phyloP scores from a whole-genome alignment of 2,113 vertebrate species.

The Microcebus murinus region DNA sequence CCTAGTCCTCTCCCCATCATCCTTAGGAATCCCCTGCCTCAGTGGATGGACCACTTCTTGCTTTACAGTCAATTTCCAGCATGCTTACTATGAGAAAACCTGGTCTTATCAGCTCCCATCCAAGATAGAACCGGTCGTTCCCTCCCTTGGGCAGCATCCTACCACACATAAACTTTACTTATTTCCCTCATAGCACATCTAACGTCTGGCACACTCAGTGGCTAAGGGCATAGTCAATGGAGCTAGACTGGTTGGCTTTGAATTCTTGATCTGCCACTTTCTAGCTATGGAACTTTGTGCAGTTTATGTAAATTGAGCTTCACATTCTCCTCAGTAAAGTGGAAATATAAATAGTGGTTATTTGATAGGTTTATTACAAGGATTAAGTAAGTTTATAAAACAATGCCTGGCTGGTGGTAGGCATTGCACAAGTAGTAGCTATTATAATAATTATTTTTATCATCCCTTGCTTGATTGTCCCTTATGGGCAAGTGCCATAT shows the following conservation, averaged over 20 bases:
- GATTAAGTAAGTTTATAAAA: not conserved
- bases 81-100: not conserved
- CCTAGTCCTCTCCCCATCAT: rapidly evolving
- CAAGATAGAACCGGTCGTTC: not conserved
- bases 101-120: not conserved
- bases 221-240: not conserved
- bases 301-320: not conserved
- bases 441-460: not conserved
- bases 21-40: no score
- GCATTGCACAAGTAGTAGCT: not conserved
- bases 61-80: not conserved
- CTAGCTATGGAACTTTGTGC: not conserved
- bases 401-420: not conserved
- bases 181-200: not conserved
- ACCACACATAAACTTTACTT: not conserved
- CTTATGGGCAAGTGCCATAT: not conserved
- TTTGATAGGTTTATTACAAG: not conserved
- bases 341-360: not conserved
- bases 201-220: not conserved
- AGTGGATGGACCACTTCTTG: not conserved
- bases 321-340: not conserved
- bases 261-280: not conserved
- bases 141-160: not conserved
- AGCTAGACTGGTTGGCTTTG: not conserved
- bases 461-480: not conserved